Conservation (phyloP, 2,888 invertebrate genomes). For the Colostygia pectinataria region DNA sequence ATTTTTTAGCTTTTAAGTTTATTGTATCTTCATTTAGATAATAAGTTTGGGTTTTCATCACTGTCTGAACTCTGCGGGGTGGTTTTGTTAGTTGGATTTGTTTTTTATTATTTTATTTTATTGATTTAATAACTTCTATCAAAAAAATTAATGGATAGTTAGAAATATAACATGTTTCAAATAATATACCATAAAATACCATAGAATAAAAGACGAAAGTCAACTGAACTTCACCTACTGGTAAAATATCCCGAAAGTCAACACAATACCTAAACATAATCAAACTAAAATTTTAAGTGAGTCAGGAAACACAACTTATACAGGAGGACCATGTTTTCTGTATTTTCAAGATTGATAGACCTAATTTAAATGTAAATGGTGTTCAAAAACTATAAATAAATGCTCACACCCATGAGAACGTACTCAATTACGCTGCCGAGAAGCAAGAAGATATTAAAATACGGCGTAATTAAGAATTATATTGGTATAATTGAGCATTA, state of each 20-base stretch:
- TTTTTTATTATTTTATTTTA: slow-evolving; percentile 27
- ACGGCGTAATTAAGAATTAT: slow-evolving; percentile 34
- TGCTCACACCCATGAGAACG: slow-evolving; percentile 41
- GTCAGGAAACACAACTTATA: slow-evolving; percentile 5
- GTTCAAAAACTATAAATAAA: slow-evolving; percentile 44
- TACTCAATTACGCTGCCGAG: slow-evolving; percentile 45
- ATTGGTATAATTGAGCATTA: slow-evolving; percentile 28
- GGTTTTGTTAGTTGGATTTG: slow-evolving; percentile 33
- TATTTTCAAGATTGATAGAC: slow-evolving; percentile 9
- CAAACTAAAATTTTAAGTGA: background rate
- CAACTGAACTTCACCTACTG: too few relatives aligned
- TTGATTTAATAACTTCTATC: slow-evolving; percentile 14
- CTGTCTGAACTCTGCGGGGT: slow-evolving; percentile 35
- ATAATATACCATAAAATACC: background rate
- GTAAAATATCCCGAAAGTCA: too few relatives aligned
- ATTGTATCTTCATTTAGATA: slow-evolving; percentile 77
- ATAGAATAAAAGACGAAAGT: background rate
- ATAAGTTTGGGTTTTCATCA: slow-evolving; percentile 41
- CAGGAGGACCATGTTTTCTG: slow-evolving; percentile 2
- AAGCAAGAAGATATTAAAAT: slow-evolving; percentile 28
- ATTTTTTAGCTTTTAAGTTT: slow-evolving; percentile 61
- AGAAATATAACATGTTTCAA: too few relatives aligned
- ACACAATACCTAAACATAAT: too few relatives aligned
- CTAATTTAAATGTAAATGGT: slow-evolving; percentile 41
- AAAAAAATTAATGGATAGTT: background rate